Conservation (phyloP, 2,888 invertebrate genomes). For the Temnothorax rugatulus region DNA sequence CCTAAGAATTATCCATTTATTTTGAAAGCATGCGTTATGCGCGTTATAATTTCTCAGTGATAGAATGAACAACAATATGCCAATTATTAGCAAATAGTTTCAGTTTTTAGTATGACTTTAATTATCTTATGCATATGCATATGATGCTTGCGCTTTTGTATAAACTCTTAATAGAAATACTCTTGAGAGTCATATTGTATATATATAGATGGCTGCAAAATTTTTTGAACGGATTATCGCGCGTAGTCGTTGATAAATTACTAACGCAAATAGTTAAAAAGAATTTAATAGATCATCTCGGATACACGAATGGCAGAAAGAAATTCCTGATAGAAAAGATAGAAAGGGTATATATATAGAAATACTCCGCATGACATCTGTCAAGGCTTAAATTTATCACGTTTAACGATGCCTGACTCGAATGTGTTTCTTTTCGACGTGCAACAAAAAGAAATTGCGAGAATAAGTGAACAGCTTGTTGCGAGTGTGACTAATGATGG, state of each 20-base stretch:
- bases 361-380: constrained; percentile 1
- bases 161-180: not conserved
- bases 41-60: not conserved
- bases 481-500: constrained; percentile 71
- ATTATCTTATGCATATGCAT: not conserved
- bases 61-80: not conserved
- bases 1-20: not conserved
- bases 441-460: constrained; percentile 10
- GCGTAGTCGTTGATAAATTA: not conserved
- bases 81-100: not conserved
- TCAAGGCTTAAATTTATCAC: constrained; percentile 54
- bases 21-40: not conserved
- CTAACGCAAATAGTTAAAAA: not conserved
- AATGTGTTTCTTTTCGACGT: constrained; percentile 41
- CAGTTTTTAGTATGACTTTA: not conserved
- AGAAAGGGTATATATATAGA: not conserved
- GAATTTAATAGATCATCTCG: not conserved
- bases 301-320: not conserved
- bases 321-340: constrained; percentile 2
- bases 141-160: not conserved
- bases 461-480: constrained; percentile 58
- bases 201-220: not conserved
- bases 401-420: constrained; percentile 41
- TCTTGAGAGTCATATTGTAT: not conserved
- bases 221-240: not conserved